A percentile compares a stretch with the other conserved stretches of the same genome.
Conservation (phyloP, 1,140 invertebrate genomes). For the Octopus bimaculoides region DNA sequence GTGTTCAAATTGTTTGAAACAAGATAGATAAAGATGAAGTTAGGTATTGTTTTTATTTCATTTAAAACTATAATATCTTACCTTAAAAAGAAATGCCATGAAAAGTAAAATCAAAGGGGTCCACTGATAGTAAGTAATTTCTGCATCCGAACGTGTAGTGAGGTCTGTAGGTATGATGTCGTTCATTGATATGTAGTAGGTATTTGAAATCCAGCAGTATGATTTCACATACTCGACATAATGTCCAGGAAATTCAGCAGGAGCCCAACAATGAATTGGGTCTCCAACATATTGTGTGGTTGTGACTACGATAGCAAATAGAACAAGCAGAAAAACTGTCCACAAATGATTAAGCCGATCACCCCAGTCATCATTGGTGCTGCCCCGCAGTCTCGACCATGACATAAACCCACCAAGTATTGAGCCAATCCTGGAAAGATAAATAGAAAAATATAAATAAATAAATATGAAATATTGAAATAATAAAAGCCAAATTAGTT, state of each 20-base stretch:
- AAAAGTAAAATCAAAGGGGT: constrained; percentile 53
- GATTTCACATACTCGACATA: constrained; percentile 57
- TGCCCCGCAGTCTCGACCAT: constrained; percentile 37
- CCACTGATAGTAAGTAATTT: constrained; percentile 56
- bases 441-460: background rate
- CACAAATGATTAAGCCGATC: constrained; percentile 47
- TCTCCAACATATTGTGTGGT: constrained; percentile 52
- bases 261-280: constrained; percentile 51
- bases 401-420: constrained; percentile 33
- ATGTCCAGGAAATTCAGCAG: constrained; percentile 43
- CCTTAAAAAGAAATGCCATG: constrained; percentile 52
- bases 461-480: too few species aligned
- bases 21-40: too few species aligned
- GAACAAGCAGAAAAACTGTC: constrained; percentile 41
- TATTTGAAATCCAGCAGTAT: constrained; percentile 59
- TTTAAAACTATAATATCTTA: background rate
- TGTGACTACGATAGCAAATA: constrained; percentile 46
- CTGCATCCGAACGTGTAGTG: constrained; percentile 33
- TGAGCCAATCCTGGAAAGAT: constrained; percentile 3
- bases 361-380: constrained; percentile 47
- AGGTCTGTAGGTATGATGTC: constrained; percentile 45
- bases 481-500: too few species aligned
- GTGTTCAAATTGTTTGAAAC: too few species aligned
- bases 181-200: constrained; percentile 58
- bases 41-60: too few species aligned